phyloP scores from a whole-genome alignment of 2,888 invertebrate genomes.

The Timandra comae region DNA sequence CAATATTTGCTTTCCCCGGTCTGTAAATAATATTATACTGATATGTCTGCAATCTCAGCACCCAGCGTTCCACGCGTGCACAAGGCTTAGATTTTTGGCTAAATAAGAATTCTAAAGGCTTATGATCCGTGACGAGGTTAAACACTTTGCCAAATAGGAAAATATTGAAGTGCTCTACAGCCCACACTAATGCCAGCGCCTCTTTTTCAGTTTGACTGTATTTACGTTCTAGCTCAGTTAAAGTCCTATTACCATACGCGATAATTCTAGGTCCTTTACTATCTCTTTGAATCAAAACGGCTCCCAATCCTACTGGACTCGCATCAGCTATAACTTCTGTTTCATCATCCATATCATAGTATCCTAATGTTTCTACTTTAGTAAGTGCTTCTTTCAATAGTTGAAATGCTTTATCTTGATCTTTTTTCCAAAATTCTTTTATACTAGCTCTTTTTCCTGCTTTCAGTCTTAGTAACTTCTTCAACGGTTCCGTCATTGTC shows the following conservation, averaged over 20 bases:
- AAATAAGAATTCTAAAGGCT: conserved; percentile 40
- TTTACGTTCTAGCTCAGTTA: conserved; percentile 5
- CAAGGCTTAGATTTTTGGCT: conserved; percentile 32
- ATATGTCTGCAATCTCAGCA: conserved; percentile 21
- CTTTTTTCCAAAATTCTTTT: not conserved
- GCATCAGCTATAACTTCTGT: conserved; percentile 19
- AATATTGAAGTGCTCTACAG: conserved; percentile 16
- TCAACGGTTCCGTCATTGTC: not conserved
- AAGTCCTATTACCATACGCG: conserved; percentile 12
- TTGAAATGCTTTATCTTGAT: not conserved
- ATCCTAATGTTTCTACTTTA: conserved; percentile 8
- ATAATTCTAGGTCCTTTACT: conserved; percentile 12
- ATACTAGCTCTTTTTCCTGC: not conserved
- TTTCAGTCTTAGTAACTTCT: not conserved
- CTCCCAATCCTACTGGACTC: conserved; percentile 18
- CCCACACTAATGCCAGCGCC: too few relatives aligned
- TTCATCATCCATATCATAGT: conserved; percentile 14
- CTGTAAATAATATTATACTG: conserved; percentile 14
- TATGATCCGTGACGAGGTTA: conserved; percentile 27
- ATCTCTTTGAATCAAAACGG: conserved; percentile 13
- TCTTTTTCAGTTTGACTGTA: conserved; percentile 3
- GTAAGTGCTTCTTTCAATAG: not conserved
- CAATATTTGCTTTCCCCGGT: conserved; percentile 27
- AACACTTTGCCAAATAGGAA: conserved; percentile 18
- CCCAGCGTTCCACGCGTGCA: conserved; percentile 27